Percentiles rank a stretch among this genome's conserved stretches.
Evolutionary conservation across 2,797 vertebrate genomes (phyloP).

Genomic region (Geotrypetes seraphini): DNA sequence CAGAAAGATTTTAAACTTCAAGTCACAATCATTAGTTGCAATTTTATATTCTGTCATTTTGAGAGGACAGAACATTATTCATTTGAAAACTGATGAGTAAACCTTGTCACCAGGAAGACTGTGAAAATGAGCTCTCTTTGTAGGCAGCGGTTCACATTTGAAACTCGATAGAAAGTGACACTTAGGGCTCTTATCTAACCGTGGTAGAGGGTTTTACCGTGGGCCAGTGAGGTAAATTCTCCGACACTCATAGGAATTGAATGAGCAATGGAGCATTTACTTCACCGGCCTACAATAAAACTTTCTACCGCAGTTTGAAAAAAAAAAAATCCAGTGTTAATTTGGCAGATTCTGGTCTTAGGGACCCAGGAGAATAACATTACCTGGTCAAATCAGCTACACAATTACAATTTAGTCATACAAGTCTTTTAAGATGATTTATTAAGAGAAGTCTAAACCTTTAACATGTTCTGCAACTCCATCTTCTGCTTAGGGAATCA

Average conservation of each 20-base stretch:
- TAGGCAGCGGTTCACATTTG: slow-evolving; percentile 17
- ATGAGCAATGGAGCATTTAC: too few relatives aligned
- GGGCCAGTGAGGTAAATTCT: too few relatives aligned
- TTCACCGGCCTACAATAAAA: too few relatives aligned
- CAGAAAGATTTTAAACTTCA: slow-evolving; percentile 5
- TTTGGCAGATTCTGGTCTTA: slow-evolving; percentile 26
- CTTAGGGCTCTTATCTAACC: too few relatives aligned
- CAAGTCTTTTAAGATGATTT: slow-evolving; percentile 6
- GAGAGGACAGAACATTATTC: slow-evolving; percentile 11
- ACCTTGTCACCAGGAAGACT: slow-evolving; percentile 13
- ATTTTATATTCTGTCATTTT: slow-evolving; percentile 13
- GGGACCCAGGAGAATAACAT: slow-evolving; percentile 26
- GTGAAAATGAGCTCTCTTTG: slow-evolving; percentile 25
- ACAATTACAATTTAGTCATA: too few relatives aligned
- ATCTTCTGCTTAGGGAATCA: too few relatives aligned
- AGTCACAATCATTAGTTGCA: slow-evolving; percentile 12
- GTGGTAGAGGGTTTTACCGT: too few relatives aligned
- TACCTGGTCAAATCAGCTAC: slow-evolving; percentile 5
- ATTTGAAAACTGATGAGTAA: slow-evolving; percentile 27
- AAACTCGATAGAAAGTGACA: slow-evolving; percentile 31
- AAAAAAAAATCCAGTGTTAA: too few relatives aligned
- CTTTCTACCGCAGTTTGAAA: too few relatives aligned
- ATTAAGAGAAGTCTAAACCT: background rate
- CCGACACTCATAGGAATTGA: too few relatives aligned
- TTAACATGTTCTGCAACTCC: background rate